Conservation (phyloP, 1,140 invertebrate genomes). For the Aphelinus atriplicis region DNA sequence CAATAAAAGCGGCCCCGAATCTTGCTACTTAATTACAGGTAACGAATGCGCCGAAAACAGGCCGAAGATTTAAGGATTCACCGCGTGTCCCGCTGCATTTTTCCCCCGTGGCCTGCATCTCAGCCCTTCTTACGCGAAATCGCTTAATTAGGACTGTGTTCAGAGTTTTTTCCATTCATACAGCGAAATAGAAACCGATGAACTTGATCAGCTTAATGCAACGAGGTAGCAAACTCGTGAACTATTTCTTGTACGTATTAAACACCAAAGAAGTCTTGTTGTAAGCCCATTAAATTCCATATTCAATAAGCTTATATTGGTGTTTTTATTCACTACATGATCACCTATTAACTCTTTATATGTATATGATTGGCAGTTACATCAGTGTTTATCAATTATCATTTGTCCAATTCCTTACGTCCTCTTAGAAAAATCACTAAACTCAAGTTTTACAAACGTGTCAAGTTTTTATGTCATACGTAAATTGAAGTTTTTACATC, state of each 20-base stretch:
- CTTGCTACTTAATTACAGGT: constrained; percentile 39
- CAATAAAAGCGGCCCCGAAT: constrained; percentile 16
- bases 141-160: constrained; percentile 25
- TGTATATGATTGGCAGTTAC: constrained; percentile 6
- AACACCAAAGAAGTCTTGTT: too few relatives aligned
- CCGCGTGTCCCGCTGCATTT: not conserved
- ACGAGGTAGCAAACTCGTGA: too few relatives aligned
- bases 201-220: too few relatives aligned
- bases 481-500: too few relatives aligned
- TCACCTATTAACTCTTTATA: too few relatives aligned
- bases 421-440: constrained; percentile 8
- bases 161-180: not conserved
- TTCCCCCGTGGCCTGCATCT: not conserved
- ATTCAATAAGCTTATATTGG: too few relatives aligned
- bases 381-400: constrained; percentile 27
- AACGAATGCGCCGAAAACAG: constrained; percentile 25
- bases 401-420: constrained; percentile 19
- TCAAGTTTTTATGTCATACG: constrained; percentile 25
- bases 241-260: too few relatives aligned
- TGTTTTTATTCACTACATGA: too few relatives aligned
- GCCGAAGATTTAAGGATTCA: not conserved
- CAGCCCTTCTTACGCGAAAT: not conserved
- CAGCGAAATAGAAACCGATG: too few relatives aligned
- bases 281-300: too few relatives aligned
- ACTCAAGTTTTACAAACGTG: constrained; percentile 27